Evolutionary conservation across 2,888 invertebrate species (phyloP), one percentile per base, ranked within the genome.

Genomic region (Uropetala carovei): DNA sequence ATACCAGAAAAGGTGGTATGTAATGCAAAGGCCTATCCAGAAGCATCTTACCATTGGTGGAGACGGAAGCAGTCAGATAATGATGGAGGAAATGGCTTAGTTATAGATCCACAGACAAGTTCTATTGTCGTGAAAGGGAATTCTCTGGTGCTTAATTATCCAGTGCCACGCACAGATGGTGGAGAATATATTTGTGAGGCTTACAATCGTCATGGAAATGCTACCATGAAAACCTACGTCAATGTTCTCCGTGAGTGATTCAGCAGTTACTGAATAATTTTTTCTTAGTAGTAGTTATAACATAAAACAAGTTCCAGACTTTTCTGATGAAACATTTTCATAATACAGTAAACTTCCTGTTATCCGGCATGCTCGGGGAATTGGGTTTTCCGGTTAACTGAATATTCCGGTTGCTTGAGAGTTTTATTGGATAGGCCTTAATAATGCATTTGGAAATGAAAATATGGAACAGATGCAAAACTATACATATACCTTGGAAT

Each of bases 201-300:
- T 89, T 94, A 94, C 93, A 96, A 99, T 95, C 96, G 97, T 93
- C 98, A 98, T 93, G 99, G 98, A 27, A 96, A 96, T 92, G 96
- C 96, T 93, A 96, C 96, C 91, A 96, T 97, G 16, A 96, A 96
- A 30, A 97, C 97, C 8, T 95, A 96, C 93, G 96, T 99, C 94
- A 97, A 98, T 95, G 98, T 99, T 81, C 96, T 97, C 95, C 98
- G 98, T 98, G 95, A 97, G 97, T 96, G 92, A 68, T 56, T 10
- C 43, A 43, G 5, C 43, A 43, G 43, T 3, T 1, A 43, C 5
- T 43, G 43, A 43, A 43, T 5, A 43, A 43, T 43, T 43, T 43
- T 43, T 43, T 43, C 43, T 43, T 43, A 3, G 43, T 43, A 43
- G 43, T 43, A 43, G 5, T 43, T 43, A 43, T 43, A 43, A 43